Evolutionary conservation across 2,113 vertebrate species (phyloP).

Genomic region (Nannobrachium achirus): DNA sequence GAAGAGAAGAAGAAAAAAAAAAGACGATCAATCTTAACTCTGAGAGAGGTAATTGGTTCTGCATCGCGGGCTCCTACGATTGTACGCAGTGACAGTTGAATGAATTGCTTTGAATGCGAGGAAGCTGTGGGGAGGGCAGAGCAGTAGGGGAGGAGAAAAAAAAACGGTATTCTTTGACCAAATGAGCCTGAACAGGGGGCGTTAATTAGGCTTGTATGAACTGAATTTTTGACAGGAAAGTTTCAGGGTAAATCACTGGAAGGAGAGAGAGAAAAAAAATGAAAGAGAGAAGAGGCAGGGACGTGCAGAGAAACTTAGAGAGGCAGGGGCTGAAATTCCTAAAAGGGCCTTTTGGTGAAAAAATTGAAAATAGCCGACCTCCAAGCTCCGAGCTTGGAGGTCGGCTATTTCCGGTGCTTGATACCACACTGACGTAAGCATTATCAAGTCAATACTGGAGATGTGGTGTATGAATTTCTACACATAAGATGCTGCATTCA

Average conservation of each 20-base stretch:
- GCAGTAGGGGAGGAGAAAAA: conserved; percentile 59
- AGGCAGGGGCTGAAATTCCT: too few species aligned
- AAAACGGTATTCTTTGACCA: conserved; percentile 78
- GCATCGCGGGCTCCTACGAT: conserved; percentile 79
- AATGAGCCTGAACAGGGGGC: conserved; percentile 83
- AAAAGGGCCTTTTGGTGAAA: too few species aligned
- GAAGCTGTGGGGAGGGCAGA: conserved; percentile 39
- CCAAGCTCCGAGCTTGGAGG: too few species aligned
- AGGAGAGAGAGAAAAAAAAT: conserved; percentile 35
- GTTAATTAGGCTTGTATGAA: conserved; percentile 83
- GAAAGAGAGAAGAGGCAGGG: conserved; percentile 13
- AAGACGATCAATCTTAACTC: conserved; percentile 80
- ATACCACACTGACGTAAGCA: too few species aligned
- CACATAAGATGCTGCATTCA: too few species aligned
- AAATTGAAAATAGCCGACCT: too few species aligned
- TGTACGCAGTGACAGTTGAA: conserved; percentile 82
- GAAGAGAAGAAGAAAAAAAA: conserved; percentile 24
- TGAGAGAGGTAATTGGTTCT: conserved; percentile 85
- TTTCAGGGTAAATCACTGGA: conserved; percentile 73
- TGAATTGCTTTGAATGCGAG: conserved; percentile 82
- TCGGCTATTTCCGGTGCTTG: too few species aligned
- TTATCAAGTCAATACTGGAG: too few species aligned
- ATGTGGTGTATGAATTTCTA: too few species aligned
- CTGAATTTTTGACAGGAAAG: conserved; percentile 80
- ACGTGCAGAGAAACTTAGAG: too few species aligned